These are phyloP conservation scores for Hybos culiciformis DNA, from an alignment of 2,888 invertebrate genomes.

Conservation along the genomic window DNA sequence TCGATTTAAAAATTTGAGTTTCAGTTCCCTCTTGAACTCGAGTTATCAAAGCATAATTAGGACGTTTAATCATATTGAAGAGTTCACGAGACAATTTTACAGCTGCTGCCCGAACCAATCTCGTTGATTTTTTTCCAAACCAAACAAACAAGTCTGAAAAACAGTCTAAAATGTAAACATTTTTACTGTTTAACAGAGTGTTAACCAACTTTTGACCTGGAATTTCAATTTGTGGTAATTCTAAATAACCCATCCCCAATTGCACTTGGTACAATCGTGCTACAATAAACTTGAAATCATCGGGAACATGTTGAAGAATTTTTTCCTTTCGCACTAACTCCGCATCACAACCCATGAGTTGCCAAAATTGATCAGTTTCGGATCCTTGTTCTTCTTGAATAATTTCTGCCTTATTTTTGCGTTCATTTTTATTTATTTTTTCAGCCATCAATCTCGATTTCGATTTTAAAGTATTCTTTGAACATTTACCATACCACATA, in stretches of 20 bases:
- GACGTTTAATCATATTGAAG: slow-evolving; percentile 84
- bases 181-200: slow-evolving; percentile 69
- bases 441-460: slow-evolving; percentile 72
- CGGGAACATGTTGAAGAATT: slow-evolving; percentile 30
- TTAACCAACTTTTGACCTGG: slow-evolving; percentile 63
- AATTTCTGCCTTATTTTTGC: slow-evolving; percentile 89
- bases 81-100: slow-evolving; percentile 94
- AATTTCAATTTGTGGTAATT: slow-evolving; percentile 83
- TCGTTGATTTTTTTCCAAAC: slow-evolving; percentile 96
- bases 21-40: slow-evolving; percentile 86
- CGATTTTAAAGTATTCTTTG: slow-evolving; percentile 78
- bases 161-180: slow-evolving; percentile 94
- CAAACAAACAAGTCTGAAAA: slow-evolving; percentile 89
- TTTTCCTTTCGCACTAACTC: slow-evolving; percentile 33
- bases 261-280: slow-evolving; percentile 88
- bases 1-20: slow-evolving; percentile 88
- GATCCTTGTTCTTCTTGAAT: slow-evolving; percentile 64
- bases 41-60: slow-evolving; percentile 75
- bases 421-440: slow-evolving; percentile 96
- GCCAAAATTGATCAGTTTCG: slow-evolving; percentile 79
- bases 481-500: slow-evolving; percentile 68
- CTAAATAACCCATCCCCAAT: slow-evolving; percentile 96
- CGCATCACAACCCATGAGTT: slow-evolving; percentile 41
- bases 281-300: slow-evolving; percentile 26
- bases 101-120: slow-evolving; percentile 88